Evolutionary conservation across 2,888 invertebrate genomes (phyloP), one percentile per base, ranked within the genome.

Genomic region (Pristionchus maxplancki): DNA sequence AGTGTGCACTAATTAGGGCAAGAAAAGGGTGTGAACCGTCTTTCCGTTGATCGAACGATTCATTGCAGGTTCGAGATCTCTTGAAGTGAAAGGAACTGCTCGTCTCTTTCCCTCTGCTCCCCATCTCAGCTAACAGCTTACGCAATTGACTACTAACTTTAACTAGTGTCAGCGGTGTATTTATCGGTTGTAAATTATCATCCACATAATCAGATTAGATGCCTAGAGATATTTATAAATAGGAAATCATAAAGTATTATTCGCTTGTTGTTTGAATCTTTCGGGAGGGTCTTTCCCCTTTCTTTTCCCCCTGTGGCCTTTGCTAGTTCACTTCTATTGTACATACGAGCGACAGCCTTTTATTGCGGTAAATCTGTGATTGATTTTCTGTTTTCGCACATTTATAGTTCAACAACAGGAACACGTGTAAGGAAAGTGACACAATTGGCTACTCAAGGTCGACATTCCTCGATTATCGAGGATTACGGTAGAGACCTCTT

Each of bases 21-120:
- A 67, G 15, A 11, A 64, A 9, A 4, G 71, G n/a, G 28, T 78
- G 78, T n/a, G 78, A 78, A 28, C 37, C 37, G 37, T 34, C n/a
- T 78, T 78, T 11, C 44, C 44, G 11, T 4, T 28, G 74, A 37
- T 11, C 58, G 83, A 83, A 37, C 37, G 78, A 48, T 48, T 78
- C 78, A 78, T 88, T 88, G 37, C 78, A 88, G 88, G 88, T 88
- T 58, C 88, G 88, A 50, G 88, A 88, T 64, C 81, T 88, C 8
- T 78, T 88, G 37, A 88, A 88, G 81, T 88, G 62, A 88, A 8
- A 50, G 40, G 13, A 28, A 13, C 44, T 17, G 9, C 37, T 34
- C 20, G 13, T 20, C 40, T 40, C n/a, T 28, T 20, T 37, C 37
- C 20, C 71, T 71, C 34, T 37, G 11, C 34, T 71, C 13, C 13